Percentiles rank a stretch among this genome's conserved stretches.
Conservation (phyloP, 2,113 vertebrate genomes). For the Synchiropus splendidus region DNA sequence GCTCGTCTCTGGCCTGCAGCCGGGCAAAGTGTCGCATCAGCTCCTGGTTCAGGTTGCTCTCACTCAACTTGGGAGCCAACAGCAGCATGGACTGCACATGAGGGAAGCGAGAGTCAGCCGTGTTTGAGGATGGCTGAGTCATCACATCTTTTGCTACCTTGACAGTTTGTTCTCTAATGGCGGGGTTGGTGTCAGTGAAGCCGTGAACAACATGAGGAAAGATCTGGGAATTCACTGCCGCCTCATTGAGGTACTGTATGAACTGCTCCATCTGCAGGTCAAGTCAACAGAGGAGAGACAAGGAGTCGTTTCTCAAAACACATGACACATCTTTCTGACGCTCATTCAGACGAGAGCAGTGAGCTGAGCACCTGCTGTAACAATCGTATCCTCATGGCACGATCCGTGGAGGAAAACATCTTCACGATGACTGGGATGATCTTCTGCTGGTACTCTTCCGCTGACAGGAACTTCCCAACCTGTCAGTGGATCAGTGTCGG, state of each 20-base stretch:
- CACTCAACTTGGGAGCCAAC: conserved; percentile 82
- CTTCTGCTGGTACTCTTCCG: conserved; percentile 87
- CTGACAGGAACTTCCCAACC: conserved; percentile 82
- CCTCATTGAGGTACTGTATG: conserved; percentile 84
- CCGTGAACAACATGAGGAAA: conserved; percentile 87
- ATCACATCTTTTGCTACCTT: conserved; percentile 63
- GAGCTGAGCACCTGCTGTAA: conserved; percentile 75
- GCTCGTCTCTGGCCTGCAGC: conserved; percentile 82
- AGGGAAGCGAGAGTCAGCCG: not conserved
- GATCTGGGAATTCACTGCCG: conserved; percentile 86
- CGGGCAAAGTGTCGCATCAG: conserved; percentile 87
- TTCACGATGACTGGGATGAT: conserved; percentile 88
- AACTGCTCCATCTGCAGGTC: conserved; percentile 83
- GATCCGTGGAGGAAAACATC: conserved; percentile 90
- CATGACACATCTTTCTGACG: not conserved
- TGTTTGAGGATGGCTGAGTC: not conserved
- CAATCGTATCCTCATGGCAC: conserved; percentile 87
- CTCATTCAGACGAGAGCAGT: too few relatives aligned
- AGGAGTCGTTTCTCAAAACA: not conserved
- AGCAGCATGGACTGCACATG: conserved; percentile 79
- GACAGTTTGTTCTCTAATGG: conserved; percentile 88
- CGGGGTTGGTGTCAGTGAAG: conserved; percentile 89
- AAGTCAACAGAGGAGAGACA: not conserved
- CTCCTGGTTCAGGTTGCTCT: conserved; percentile 81
- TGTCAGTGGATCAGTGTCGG: conserved; percentile 21